Conservation (phyloP, 2,888 invertebrate genomes). For the Ephialtes manifestator region DNA sequence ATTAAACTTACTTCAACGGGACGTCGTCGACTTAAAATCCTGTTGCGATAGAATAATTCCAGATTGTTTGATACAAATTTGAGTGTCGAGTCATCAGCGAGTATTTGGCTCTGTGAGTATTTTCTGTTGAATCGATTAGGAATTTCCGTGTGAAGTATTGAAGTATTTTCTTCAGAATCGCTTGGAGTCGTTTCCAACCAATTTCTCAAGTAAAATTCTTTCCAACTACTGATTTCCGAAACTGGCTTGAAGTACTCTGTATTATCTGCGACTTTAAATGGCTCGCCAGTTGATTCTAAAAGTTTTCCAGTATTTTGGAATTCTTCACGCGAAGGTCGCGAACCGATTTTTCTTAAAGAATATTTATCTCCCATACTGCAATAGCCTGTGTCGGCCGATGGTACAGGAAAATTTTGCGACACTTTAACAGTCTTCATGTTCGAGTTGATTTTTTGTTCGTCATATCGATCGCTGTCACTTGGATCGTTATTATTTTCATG, state of each 20-base stretch:
- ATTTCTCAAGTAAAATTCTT: constrained; percentile 48
- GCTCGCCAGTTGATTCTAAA: background rate
- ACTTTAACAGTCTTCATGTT: background rate
- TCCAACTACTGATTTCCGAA: constrained; percentile 29
- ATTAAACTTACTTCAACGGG: constrained; percentile 76
- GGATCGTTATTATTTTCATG: constrained; percentile 44
- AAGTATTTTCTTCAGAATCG: background rate
- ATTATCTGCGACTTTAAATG: background rate
- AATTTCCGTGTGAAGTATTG: constrained; percentile 6
- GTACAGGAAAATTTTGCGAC: constrained; percentile 19
- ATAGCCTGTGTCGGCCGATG: constrained; percentile 44
- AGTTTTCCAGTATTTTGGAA: background rate
- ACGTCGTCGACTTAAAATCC: constrained; percentile 79
- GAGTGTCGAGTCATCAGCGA: constrained; percentile 39
- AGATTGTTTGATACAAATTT: constrained; percentile 56
- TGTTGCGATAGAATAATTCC: constrained; percentile 78
- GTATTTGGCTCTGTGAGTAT: background rate
- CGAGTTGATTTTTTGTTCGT: background rate
- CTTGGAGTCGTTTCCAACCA: constrained; percentile 32
- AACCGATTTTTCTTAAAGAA: background rate
- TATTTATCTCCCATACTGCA: constrained; percentile 32
- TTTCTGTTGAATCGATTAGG: constrained; percentile 4
- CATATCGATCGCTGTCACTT: background rate
- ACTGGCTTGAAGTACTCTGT: background rate
- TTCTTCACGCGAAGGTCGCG: constrained; percentile 15